phyloP scores from a whole-genome alignment of 2,113 vertebrate genomes.

The human region GRCh38 chr1:216424501-216425000 shows the following conservation, averaged over 20 bases:
- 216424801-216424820: neutral
- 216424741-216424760: neutral
- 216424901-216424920: neutral
- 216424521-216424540: neutral
- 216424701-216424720: neutral
- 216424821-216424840: neutral
- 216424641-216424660: neutral
- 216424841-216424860: neutral
- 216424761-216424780: neutral
- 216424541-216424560: no score
- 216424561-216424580: neutral
- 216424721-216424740: neutral
- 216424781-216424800: neutral
- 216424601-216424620: neutral
- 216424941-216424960: neutral
- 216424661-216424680: neutral
- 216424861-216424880: neutral
- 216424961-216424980: no score
- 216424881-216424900: neutral
- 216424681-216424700: neutral
- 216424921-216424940: neutral
- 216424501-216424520: neutral
- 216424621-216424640: neutral
- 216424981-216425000: no score
- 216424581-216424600: neutral